A percentile compares a stretch with the other conserved stretches of the same genome.
Conservation (phyloP, 2,888 invertebrate species). For the Ophioninae sp. region DNA sequence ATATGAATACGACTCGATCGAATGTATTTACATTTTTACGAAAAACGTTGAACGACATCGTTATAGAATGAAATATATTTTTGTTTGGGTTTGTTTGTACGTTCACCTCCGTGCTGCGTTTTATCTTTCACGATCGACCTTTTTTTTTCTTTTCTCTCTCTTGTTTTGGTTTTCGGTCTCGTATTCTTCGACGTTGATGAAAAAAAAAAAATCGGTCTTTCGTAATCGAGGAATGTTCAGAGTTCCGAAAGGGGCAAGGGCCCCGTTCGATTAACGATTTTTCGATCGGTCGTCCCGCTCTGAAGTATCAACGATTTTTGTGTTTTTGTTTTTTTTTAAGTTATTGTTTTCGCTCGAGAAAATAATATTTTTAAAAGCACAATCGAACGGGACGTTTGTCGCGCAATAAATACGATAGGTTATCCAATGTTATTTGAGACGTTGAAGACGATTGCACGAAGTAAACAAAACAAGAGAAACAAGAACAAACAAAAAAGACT, state of each 20-base stretch:
- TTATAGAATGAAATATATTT: conserved; percentile 46
- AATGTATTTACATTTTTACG: conserved; percentile 57
- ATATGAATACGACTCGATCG: conserved; percentile 44
- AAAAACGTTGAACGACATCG: conserved; percentile 48
- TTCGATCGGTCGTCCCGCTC: background rate
- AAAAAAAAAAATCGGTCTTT: conserved; percentile 34
- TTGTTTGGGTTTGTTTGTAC: background rate
- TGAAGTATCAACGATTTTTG: background rate
- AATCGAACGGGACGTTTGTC: conserved; percentile 68
- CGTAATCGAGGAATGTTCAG: conserved; percentile 60
- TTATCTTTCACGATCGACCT: conserved; percentile 3
- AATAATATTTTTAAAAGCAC: background rate
- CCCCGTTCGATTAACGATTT: conserved; percentile 61
- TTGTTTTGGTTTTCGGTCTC: background rate
- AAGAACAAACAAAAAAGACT: conserved; percentile 61
- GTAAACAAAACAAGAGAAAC: conserved; percentile 37
- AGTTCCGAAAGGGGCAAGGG: conserved; percentile 55
- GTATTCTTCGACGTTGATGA: background rate
- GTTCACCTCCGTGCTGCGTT: background rate
- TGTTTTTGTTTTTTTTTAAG: background rate
- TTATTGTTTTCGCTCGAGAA: background rate
- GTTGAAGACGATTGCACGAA: conserved; percentile 60
- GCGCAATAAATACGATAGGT: conserved; percentile 68
- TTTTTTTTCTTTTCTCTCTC: background rate
- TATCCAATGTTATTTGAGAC: conserved; percentile 68